These are phyloP conservation scores for Palythoa heliodiscus DNA, from an alignment of 92 coral and sea anemone genomes.

Conservation along the genomic window DNA sequence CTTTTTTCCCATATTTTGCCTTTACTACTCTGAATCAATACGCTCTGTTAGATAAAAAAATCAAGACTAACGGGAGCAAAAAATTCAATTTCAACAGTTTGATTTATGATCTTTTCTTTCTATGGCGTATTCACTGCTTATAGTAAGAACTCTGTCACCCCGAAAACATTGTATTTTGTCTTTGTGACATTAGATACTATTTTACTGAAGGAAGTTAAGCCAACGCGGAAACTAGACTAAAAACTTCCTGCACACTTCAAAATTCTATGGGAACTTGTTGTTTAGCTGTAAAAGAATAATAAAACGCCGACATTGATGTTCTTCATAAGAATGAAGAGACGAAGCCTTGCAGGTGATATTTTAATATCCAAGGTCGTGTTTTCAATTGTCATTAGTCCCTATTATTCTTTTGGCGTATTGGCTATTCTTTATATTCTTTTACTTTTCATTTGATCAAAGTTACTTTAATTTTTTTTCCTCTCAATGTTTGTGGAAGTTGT, in stretches of 20 bases:
- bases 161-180: constrained; percentile 20
- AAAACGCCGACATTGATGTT: constrained; percentile 38
- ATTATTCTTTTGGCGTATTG: constrained; percentile 29
- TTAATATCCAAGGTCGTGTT: constrained; percentile 29
- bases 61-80: constrained; percentile 21
- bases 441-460: constrained; percentile 14
- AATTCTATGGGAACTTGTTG: constrained; percentile 23
- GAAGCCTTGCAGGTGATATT: constrained; percentile 42
- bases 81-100: constrained; percentile 4
- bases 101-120: constrained; percentile 17
- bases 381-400: constrained; percentile 38
- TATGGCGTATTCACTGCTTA: background rate
- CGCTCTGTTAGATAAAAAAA: background rate
- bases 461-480: background rate
- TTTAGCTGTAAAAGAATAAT: constrained; percentile 12
- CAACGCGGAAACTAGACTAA: constrained; percentile 18
- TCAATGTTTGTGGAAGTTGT: constrained; percentile 2
- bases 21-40: background rate
- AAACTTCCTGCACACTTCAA: constrained; percentile 35
- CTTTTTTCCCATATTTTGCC: background rate
- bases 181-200: constrained; percentile 40
- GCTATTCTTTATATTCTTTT: constrained; percentile 22
- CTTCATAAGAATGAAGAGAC: constrained; percentile 38
- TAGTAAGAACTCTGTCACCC: background rate
- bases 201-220: constrained; percentile 31